These are phyloP conservation scores for Smutsia temminckii DNA, from an alignment of 2,797 vertebrate species.

Conservation along the genomic window DNA sequence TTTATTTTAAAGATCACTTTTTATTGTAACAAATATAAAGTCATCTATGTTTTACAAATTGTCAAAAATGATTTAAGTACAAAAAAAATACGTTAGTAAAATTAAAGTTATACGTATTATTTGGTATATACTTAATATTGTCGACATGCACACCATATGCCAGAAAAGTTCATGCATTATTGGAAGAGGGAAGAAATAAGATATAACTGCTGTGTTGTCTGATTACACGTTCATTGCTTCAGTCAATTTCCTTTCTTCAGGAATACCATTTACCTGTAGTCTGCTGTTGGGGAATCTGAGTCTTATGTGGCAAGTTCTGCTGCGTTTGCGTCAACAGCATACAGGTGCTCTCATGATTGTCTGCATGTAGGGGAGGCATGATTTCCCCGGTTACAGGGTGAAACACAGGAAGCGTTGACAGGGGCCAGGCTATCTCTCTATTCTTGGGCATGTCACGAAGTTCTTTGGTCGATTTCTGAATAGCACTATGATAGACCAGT, in stretches of 20 bases:
- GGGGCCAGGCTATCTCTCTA: slow-evolving; percentile 97
- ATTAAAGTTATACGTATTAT: slow-evolving; percentile 78
- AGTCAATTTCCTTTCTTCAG: slow-evolving; percentile 98
- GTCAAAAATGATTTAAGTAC: slow-evolving; percentile 85
- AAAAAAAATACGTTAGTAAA: slow-evolving; percentile 84
- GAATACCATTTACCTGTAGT: slow-evolving; percentile 99
- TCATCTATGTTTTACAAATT: slow-evolving; percentile 85
- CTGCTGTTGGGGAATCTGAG: slow-evolving; percentile 96
- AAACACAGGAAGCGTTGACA: slow-evolving; percentile 96
- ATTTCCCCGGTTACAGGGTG: slow-evolving; percentile 97
- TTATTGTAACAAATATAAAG: slow-evolving; percentile 87
- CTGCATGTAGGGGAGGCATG: slow-evolving; percentile 92
- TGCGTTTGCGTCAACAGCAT: slow-evolving; percentile 99
- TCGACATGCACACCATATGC: slow-evolving; percentile 82
- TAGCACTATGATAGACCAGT: slow-evolving; percentile 97
- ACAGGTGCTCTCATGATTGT: slow-evolving; percentile 96
- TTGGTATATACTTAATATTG: slow-evolving; percentile 79
- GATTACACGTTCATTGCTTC: slow-evolving; percentile 95
- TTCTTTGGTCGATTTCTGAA: slow-evolving; percentile 98
- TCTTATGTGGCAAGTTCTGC: slow-evolving; percentile 96
- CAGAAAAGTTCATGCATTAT: slow-evolving; percentile 81
- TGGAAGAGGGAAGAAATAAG: slow-evolving; percentile 57
- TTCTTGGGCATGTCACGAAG: slow-evolving; percentile 99
- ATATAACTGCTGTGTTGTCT: slow-evolving; percentile 37
- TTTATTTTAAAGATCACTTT: slow-evolving; percentile 83